A percentile compares a stretch with the other conserved stretches of the same genome.
Conservation (phyloP, 2,113 vertebrate species). For the Equus quagga region DNA sequence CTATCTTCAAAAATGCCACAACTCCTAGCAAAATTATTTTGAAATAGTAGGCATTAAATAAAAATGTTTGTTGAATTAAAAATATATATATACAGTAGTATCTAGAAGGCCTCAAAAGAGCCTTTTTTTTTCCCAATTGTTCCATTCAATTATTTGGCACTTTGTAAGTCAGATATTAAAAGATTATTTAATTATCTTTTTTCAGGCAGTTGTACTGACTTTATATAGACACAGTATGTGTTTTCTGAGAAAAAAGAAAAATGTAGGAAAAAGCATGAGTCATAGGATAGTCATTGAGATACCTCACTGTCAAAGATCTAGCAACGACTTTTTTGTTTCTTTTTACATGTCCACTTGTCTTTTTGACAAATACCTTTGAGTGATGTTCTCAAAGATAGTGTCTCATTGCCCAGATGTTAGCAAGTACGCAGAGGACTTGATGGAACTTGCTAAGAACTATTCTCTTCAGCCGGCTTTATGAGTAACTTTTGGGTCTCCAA, state of each 20-base stretch:
- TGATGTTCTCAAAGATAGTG: not conserved
- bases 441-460: not conserved
- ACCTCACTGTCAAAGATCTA: not conserved
- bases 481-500: not conserved
- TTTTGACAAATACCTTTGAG: not conserved
- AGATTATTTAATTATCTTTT: slow-evolving; percentile 16
- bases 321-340: not conserved
- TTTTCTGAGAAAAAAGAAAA: not conserved
- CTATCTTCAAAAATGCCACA: not conserved
- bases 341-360: slow-evolving; percentile 4
- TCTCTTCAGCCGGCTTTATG: not conserved
- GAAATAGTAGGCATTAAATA: not conserved
- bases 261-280: not conserved
- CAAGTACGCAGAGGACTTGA: not conserved
- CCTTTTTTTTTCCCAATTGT: not conserved
- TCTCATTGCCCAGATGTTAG: not conserved
- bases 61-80: not conserved
- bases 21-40: slow-evolving; percentile 8
- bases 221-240: not conserved
- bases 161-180: not conserved
- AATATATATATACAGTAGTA: not conserved
- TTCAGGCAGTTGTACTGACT: not conserved
- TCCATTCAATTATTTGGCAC: not conserved
- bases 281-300: not conserved
- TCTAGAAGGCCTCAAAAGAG: not conserved